Base-by-base conservation (phyloP, 2,888 invertebrate genomes). In the Dastarcus helophoroides region DNA sequence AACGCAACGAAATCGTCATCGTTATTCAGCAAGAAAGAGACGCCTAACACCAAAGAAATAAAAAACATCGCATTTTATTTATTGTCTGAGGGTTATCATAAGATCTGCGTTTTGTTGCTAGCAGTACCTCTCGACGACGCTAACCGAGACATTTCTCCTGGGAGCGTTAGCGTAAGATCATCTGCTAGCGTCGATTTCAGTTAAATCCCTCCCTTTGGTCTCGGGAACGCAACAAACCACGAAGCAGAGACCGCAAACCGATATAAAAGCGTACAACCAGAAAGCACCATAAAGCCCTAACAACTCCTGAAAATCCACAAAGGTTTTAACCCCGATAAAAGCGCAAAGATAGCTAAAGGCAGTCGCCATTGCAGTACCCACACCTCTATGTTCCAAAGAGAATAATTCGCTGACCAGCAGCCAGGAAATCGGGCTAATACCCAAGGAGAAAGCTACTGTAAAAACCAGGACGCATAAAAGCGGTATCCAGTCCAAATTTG, bases 351-450 rank as follows among this genome's bases (percentile, higher is more conserved):
- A 86, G 57, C 84, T 88, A 56, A 85, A 82, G 27, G 84, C 77
- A 1, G 86, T 83, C 9, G 88, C 84, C 55, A 90, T 70, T 17
- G 88, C 85, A 37, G 84, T 82, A 1, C 90, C 89, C 40, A 85
- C 70, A n/a, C 88, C 86, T 52, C 84, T 68, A 58, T 75, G 84
- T 56, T 85, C 82, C 36, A 83, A 57, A 27, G 90, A 80, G 62
- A 90, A 85, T 32, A 88, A 62, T 57, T 85, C 85, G 33, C 82
- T 83, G 47, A 84, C 79, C 50, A 86, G 65, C 39, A 88, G 62
- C 80, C 85, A 85, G 15, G 86, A 85, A 52, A 88, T 85, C 14
- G 88, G 86, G 55, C 83, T 85, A 63, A 86, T 84, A 29, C 86
- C 86, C 45, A 86, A 62, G n/a, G 84, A 82, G 54, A 85, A 85